Evolutionary conservation across 2,113 vertebrate genomes (phyloP), one percentile per base, ranked within the genome.

Genomic region (Polypterus bichir): DNA sequence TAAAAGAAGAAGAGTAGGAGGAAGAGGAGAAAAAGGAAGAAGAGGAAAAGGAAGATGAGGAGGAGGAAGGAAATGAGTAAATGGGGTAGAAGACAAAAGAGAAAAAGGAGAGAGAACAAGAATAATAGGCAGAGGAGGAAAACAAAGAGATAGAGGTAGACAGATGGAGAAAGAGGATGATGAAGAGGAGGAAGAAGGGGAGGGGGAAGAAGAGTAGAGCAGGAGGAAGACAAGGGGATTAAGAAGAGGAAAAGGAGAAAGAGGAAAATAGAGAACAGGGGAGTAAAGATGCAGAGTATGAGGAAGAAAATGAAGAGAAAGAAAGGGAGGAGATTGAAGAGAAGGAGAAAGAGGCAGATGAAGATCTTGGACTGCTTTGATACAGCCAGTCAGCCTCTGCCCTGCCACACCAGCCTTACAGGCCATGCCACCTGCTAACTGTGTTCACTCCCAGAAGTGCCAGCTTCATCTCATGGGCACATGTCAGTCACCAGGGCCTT

Each of bases 141-240:
- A 27, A 27, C 27, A 27, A 27, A 27, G 27, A 27, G 27, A 27
- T 27, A 27, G 10, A 9, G 55, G 55, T 4, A 45, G 10, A 9
- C 27, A 45, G 45, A 49, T 5, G 5, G 61, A 60, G n/a, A 48
- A 5, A 44, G 3, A 44, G 10, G 47, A 47, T 54, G 46, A 5
- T 9, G 1, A 49, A 48, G 44, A 10, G 56, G 48, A 53, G 10
- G 54, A 46, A 10, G 48, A 54, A 48, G 60, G 45, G 57, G 56
- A 59, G 54, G 52, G 9, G 68, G 65, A 68, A 74, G 66, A 64
- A 67, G 66, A 71, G 65, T 66, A 62, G 67, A 68, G 65, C 66
- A 68, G 68, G 73, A 65, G 10, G 54, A 67, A 68, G 64, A 67
- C 52, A 59, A 63, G 70, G 61, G 61, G 62, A 53, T 59, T 56